Conservation (phyloP, 2,797 vertebrate species). For the Coccyzus lansbergi region DNA sequence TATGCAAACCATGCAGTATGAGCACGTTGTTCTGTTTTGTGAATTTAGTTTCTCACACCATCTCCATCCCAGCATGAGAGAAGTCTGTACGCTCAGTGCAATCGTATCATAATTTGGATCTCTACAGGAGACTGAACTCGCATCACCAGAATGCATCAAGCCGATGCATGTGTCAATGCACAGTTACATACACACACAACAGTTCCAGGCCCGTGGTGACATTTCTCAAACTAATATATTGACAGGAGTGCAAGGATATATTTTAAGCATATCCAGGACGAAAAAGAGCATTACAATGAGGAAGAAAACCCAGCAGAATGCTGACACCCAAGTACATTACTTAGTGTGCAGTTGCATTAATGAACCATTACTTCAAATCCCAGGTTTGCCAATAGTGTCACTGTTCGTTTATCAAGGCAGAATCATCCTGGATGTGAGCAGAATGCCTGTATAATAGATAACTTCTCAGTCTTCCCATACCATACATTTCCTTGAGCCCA, state of each 20-base stretch:
- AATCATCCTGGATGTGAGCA: conserved; percentile 49
- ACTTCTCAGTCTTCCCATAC: conserved; percentile 10
- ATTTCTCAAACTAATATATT: conserved; percentile 54
- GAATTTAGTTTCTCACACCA: conserved; percentile 43
- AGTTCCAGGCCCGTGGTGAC: not conserved
- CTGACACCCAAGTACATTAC: conserved; percentile 25
- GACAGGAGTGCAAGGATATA: conserved; percentile 18
- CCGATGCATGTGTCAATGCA: conserved; percentile 46
- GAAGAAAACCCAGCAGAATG: conserved; percentile 23
- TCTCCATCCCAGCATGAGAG: conserved; percentile 72
- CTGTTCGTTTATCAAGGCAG: conserved; percentile 51
- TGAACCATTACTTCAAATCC: conserved; percentile 67
- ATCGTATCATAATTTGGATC: conserved; percentile 75
- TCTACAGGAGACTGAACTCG: conserved; percentile 67
- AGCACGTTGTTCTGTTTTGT: conserved; percentile 9
- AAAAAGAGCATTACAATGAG: conserved; percentile 30
- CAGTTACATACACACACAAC: not conserved
- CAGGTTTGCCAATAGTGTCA: conserved; percentile 47
- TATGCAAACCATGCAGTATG: not conserved
- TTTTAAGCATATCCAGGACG: conserved; percentile 15
- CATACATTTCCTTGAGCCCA: conserved; percentile 60
- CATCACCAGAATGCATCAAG: conserved; percentile 52
- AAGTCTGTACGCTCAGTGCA: conserved; percentile 61
- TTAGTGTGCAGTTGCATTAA: conserved; percentile 69
- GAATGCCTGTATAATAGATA: conserved; percentile 30